These are phyloP conservation scores for Orthosia cruda DNA, from an alignment of 2,888 invertebrate genomes.

Conservation along the genomic window DNA sequence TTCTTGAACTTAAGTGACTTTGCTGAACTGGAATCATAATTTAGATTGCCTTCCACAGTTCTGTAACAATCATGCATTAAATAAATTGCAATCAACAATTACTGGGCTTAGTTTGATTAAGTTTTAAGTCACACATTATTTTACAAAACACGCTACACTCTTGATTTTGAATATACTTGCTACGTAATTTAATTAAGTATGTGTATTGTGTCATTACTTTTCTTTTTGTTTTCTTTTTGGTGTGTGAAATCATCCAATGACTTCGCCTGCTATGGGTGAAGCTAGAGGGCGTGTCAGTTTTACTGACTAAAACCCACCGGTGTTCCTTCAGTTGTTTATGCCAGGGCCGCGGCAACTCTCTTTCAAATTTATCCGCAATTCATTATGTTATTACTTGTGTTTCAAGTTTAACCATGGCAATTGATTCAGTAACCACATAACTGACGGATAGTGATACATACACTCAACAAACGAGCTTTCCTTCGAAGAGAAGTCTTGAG, in stretches of 20 bases:
- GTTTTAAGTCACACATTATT: slow-evolving; percentile 3
- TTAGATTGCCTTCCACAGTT: slow-evolving; percentile 39
- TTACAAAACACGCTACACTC: background rate
- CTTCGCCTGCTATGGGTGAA: no score
- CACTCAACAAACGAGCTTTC: background rate
- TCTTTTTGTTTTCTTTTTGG: no score
- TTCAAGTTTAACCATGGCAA: background rate
- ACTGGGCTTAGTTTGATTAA: slow-evolving; percentile 1
- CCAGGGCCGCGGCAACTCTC: no score
- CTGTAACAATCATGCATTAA: slow-evolving; percentile 10
- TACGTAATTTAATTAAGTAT: background rate
- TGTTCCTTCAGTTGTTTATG: no score
- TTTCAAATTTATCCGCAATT: no score
- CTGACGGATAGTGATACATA: background rate
- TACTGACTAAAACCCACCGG: no score
- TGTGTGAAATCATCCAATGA: no score
- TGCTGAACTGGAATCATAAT: slow-evolving; percentile 39
- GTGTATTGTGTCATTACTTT: no score
- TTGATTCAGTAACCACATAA: no score
- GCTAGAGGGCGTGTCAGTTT: no score
- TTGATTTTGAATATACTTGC: background rate
- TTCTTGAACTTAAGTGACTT: slow-evolving; percentile 51
- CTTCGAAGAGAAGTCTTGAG: background rate
- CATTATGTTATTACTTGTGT: background rate
- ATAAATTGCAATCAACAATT: slow-evolving; percentile 34